These are phyloP conservation scores for Potamarius usumacintae DNA, from an alignment of 2,113 vertebrate species.

Conservation along the genomic window DNA sequence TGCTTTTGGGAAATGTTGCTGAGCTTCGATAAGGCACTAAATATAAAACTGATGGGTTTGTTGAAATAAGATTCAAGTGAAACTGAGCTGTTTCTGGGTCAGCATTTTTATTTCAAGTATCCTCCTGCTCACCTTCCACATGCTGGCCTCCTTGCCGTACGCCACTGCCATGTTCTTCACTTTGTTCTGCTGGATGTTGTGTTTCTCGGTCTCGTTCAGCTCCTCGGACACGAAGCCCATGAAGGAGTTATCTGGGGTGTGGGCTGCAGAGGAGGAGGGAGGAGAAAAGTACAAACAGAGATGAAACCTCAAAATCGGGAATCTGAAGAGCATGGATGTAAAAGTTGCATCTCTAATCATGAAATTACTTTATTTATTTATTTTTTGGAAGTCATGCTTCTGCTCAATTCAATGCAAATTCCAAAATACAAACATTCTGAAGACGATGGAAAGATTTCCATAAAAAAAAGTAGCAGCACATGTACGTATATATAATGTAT, in stretches of 20 bases:
- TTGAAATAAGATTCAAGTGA: too few relatives aligned
- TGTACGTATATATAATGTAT: too few relatives aligned
- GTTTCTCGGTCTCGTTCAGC: slow-evolving; percentile 85
- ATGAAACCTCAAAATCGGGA: too few relatives aligned
- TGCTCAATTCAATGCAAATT: too few relatives aligned
- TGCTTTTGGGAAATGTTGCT: not conserved
- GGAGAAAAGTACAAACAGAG: slow-evolving; percentile 29
- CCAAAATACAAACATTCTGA: too few relatives aligned
- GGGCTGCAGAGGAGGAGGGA: slow-evolving; percentile 73
- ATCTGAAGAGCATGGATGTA: too few relatives aligned
- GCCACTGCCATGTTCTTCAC: slow-evolving; percentile 92
- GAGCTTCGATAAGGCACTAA: too few relatives aligned
- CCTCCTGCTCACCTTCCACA: slow-evolving; percentile 89
- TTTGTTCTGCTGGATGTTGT: slow-evolving; percentile 83
- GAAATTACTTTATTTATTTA: too few relatives aligned
- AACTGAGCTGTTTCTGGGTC: slow-evolving; percentile 3
- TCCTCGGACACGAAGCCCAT: slow-evolving; percentile 98
- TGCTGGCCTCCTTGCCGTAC: slow-evolving; percentile 92
- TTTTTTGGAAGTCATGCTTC: too few relatives aligned
- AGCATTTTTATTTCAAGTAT: not conserved
- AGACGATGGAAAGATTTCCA: too few relatives aligned
- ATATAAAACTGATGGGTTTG: not conserved
- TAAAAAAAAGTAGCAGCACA: too few relatives aligned
- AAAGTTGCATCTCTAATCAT: too few relatives aligned
- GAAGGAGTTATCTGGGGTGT: slow-evolving; percentile 98